Evolutionary conservation across 1,140 invertebrate genomes (phyloP).

Genomic region (Megalopta genalis): DNA sequence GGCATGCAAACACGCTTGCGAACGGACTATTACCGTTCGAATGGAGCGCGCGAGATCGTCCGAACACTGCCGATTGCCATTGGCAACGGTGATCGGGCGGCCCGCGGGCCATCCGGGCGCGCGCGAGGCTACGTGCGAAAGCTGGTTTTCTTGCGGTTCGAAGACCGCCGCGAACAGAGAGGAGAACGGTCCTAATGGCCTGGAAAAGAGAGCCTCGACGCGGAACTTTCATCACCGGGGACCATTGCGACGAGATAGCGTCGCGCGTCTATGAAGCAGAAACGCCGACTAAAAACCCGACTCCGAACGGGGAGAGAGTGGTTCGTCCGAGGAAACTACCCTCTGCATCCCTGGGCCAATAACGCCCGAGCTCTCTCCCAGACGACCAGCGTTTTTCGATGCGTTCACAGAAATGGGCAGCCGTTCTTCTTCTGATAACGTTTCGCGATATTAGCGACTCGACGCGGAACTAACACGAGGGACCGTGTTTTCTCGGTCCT

Average conservation of each 20-base stretch:
- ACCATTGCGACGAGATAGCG: slow-evolving; percentile 26
- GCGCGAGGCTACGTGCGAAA: no score
- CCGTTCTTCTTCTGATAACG: no score
- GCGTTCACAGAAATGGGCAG: no score
- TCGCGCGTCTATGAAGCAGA: slow-evolving; percentile 11
- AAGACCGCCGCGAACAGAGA: neutral
- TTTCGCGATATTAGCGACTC: no score
- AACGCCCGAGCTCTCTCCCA: no score
- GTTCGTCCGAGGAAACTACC: no score
- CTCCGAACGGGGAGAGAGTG: no score
- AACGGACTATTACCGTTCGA: neutral
- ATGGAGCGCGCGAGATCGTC: no score
- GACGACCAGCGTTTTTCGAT: no score
- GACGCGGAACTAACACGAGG: no score
- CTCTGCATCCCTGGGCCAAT: no score
- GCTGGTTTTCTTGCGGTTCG: neutral
- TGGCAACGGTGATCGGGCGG: neutral
- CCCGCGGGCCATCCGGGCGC: neutral
- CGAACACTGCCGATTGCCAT: neutral
- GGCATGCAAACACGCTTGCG: neutral
- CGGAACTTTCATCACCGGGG: slow-evolving; percentile 37
- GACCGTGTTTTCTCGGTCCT: no score
- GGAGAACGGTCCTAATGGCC: slow-evolving; percentile 7
- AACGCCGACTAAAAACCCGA: slow-evolving; percentile 15
- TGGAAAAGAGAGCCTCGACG: slow-evolving; percentile 20